Conservation (phyloP, 2,888 invertebrate species). For the Acleris sparsana region DNA sequence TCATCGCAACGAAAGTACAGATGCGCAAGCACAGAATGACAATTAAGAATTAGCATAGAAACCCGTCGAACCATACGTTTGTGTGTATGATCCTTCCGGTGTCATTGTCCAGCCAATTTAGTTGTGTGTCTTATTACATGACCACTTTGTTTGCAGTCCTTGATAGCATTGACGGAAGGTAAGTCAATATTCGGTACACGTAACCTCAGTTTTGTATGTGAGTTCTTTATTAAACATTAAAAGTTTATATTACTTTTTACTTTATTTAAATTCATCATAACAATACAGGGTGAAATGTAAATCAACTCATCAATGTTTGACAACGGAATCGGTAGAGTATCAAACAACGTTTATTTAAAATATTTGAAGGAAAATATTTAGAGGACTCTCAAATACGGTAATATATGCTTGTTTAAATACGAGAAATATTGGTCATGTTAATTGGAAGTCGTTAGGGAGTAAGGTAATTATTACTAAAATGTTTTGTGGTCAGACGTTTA, state of each 20-base stretch:
- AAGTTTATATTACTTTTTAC: too few species aligned
- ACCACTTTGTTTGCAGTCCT: neutral
- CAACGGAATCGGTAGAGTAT: too few species aligned
- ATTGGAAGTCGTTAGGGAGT: conserved; percentile 6
- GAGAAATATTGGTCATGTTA: neutral
- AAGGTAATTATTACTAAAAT: neutral
- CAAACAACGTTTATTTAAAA: too few species aligned
- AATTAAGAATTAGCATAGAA: conserved; percentile 29
- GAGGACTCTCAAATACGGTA: too few species aligned
- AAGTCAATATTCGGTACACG: neutral
- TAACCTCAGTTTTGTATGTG: too few species aligned
- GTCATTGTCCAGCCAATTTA: conserved; percentile 2
- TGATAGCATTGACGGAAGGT: neutral
- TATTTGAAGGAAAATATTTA: too few species aligned
- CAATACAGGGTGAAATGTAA: too few species aligned
- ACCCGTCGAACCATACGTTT: conserved; percentile 10
- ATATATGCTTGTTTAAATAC: too few species aligned
- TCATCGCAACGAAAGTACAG: conserved; percentile 19
- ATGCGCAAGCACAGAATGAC: conserved; percentile 7
- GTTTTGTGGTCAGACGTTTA: conserved; percentile 19
- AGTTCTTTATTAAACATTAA: too few species aligned
- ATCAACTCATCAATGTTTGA: too few species aligned
- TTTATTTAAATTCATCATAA: too few species aligned
- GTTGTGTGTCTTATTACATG: neutral
- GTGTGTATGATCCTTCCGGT: conserved; percentile 3